phyloP scores from a whole-genome alignment of 2,797 vertebrate genomes.

The Gadopsis marmoratus region DNA sequence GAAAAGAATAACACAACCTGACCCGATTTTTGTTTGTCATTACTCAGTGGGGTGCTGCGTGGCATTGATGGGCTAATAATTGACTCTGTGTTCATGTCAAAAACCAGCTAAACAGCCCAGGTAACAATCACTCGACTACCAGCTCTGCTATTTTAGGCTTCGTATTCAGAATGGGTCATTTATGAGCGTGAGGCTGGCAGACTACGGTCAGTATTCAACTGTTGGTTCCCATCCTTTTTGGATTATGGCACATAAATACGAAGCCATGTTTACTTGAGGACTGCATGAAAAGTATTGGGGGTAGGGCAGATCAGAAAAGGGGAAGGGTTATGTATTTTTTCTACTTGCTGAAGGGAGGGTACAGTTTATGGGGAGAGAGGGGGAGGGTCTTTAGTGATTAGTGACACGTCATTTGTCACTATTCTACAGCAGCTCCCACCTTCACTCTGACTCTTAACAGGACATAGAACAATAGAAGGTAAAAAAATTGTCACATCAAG shows the following conservation, averaged over 20 bases:
- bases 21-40: conserved; percentile 22
- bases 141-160: neutral
- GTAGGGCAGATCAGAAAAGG: neutral
- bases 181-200: neutral
- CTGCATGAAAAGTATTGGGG: neutral
- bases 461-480: neutral
- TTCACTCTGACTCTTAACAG: neutral
- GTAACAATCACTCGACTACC: neutral
- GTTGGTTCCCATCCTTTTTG: neutral
- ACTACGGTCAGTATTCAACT: conserved; percentile 8
- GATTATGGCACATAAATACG: neutral
- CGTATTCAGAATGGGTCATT: conserved; percentile 7
- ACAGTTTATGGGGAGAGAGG: conserved; percentile 10
- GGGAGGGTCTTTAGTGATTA: neutral
- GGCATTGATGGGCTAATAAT: conserved; percentile 39
- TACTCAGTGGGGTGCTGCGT: conserved; percentile 2
- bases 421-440: neutral
- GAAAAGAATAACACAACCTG: conserved; percentile 14
- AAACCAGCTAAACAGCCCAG: neutral
- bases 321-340: neutral
- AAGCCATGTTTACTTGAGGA: neutral
- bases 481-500: neutral
- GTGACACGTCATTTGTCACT: neutral
- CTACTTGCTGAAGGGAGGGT: conserved; percentile 1
- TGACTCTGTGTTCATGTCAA: conserved; percentile 2